phyloP scores from a whole-genome alignment of 2,797 vertebrate genomes.

The Denticeps clupeoides region DNA sequence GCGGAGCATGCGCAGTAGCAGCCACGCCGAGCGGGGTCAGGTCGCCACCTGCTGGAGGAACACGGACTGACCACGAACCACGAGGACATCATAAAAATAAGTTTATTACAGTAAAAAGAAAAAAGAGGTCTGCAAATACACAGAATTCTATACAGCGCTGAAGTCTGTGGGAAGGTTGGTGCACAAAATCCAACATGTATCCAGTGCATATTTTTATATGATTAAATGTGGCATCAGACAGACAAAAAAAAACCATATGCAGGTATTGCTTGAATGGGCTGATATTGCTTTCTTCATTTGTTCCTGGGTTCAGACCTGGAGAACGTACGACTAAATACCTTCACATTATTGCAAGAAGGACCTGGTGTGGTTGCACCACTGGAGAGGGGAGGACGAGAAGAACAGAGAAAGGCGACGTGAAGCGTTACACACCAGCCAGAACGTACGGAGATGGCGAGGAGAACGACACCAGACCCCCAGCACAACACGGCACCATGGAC shows the following conservation, averaged over 20 bases:
- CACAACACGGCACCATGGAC: constrained; percentile 51
- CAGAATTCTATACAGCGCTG: constrained; percentile 30
- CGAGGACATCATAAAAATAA: constrained; percentile 44
- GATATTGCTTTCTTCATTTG: too few species aligned
- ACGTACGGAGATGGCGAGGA: too few species aligned
- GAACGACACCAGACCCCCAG: constrained; percentile 55
- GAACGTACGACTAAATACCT: not conserved
- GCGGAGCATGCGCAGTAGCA: too few species aligned
- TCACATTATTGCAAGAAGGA: not conserved
- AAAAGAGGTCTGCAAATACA: constrained; percentile 28
- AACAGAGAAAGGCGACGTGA: constrained; percentile 7
- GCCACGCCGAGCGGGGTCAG: too few species aligned
- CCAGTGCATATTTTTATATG: constrained; percentile 4
- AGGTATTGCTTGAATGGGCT: not conserved
- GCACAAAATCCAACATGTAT: not conserved
- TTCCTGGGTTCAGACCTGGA: too few species aligned
- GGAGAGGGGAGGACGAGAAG: too few species aligned
- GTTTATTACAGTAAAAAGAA: constrained; percentile 55
- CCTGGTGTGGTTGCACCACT: too few species aligned
- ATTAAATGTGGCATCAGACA: not conserved
- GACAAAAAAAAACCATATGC: not conserved
- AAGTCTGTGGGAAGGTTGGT: constrained; percentile 24
- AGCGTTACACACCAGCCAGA: constrained; percentile 42
- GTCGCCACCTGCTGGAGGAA: constrained; percentile 48
- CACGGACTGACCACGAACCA: too few species aligned